These are phyloP conservation scores for Bradynema listronoti DNA, from an alignment of 1,140 invertebrate genomes.

Conservation along the genomic window DNA sequence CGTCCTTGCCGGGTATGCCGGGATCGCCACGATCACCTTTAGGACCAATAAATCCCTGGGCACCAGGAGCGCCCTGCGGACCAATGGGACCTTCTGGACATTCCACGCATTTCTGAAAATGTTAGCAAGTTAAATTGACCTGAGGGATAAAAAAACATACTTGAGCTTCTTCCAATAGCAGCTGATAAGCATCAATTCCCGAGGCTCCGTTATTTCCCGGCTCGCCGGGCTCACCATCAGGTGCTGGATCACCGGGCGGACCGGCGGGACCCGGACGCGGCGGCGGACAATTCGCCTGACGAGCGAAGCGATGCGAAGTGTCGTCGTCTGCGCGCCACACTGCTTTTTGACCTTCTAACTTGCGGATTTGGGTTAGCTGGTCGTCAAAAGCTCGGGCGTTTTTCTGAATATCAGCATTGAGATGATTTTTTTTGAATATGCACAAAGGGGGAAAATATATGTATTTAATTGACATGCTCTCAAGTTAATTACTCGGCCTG, in stretches of 20 bases:
- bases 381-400: conserved; percentile 37
- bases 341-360: conserved; percentile 5
- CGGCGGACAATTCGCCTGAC: conserved; percentile 23
- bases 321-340: neutral
- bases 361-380: conserved; percentile 20
- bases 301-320: neutral
- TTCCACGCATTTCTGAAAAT: conserved; percentile 17
- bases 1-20: conserved; percentile 30
- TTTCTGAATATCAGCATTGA: conserved; percentile 16
- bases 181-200: conserved; percentile 28
- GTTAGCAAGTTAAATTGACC: neutral
- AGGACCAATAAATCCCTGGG: conserved; percentile 14
- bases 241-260: conserved; percentile 11
- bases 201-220: conserved; percentile 19
- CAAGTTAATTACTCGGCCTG: too few species aligned
- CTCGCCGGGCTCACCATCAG: conserved; percentile 26
- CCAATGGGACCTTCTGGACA: conserved; percentile 27
- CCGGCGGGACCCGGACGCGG: conserved; percentile 19
- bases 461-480: too few species aligned
- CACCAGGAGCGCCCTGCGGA: conserved; percentile 4
- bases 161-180: conserved; percentile 34
- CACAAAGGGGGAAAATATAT: neutral
- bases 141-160: conserved; percentile 15
- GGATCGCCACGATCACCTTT: conserved; percentile 30
- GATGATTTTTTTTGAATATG: neutral